Percentiles rank a stretch among this genome's conserved stretches.
phyloP scores from a whole-genome alignment of 2,797 vertebrate genomes.

The Parauchenoglanis ngamensis region DNA sequence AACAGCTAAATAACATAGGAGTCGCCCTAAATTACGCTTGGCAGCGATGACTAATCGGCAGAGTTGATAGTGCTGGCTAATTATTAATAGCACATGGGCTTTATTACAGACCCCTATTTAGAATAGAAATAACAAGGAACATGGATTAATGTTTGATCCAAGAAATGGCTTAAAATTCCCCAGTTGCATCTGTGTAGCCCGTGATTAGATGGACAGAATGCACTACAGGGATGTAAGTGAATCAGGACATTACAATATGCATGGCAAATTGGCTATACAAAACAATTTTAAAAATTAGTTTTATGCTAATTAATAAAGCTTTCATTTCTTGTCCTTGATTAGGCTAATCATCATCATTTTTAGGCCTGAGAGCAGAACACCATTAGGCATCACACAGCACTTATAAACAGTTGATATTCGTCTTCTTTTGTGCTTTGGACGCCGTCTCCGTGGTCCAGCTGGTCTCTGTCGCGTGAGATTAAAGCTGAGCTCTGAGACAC shows the following conservation, averaged over 20 bases:
- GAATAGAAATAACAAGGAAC: constrained; percentile 30
- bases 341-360: background rate
- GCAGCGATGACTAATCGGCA: background rate
- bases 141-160: constrained; percentile 20
- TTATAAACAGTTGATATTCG: background rate
- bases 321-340: background rate
- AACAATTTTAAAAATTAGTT: background rate
- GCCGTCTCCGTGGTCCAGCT: constrained; percentile 58
- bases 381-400: background rate
- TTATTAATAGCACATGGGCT: constrained; percentile 1
- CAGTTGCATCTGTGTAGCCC: background rate
- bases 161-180: constrained; percentile 8
- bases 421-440: constrained; percentile 33
- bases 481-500: constrained; percentile 54
- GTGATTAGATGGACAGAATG: background rate
- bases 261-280: background rate
- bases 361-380: background rate
- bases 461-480: constrained; percentile 66
- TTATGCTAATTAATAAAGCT: background rate
- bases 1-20: constrained; percentile 14
- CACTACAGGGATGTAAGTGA: background rate
- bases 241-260: background rate
- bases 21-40: background rate
- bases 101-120: constrained; percentile 11
- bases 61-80: background rate